Conservation (phyloP, 2,888 invertebrate species). For the Stenotaenia linearis region DNA sequence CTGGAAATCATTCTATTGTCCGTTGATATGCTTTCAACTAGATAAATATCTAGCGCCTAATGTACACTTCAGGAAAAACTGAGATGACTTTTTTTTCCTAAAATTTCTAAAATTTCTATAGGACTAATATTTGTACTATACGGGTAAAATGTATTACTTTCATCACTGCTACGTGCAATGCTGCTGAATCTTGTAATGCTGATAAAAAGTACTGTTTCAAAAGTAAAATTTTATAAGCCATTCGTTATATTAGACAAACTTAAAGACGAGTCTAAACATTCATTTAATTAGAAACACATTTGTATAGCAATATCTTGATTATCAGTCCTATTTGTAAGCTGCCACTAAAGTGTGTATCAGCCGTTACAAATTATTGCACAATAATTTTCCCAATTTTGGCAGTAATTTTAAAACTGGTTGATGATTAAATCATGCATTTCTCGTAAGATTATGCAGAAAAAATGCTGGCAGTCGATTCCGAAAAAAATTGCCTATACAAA, state of each 20-base stretch:
- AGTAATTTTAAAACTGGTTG: slow-evolving; percentile 20
- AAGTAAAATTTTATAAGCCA: not conserved
- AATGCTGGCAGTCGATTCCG: not conserved
- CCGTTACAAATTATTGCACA: slow-evolving; percentile 23
- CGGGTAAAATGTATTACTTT: not conserved
- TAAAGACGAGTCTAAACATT: slow-evolving; percentile 1
- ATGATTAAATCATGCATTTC: slow-evolving; percentile 18
- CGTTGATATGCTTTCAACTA: not conserved
- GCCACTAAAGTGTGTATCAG: not conserved
- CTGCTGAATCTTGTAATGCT: not conserved
- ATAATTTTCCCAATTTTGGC: not conserved
- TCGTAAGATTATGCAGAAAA: not conserved
- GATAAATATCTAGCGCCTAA: not conserved
- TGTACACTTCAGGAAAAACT: not conserved
- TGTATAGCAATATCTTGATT: slow-evolving; percentile 3
- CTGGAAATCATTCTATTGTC: not conserved
- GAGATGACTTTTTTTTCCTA: not conserved
- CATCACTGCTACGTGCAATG: not conserved
- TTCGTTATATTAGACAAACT: not conserved
- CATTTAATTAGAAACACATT: not conserved
- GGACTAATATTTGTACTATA: not conserved
- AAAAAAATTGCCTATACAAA: not conserved
- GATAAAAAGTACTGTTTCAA: not conserved
- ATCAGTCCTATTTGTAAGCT: slow-evolving; percentile 21
- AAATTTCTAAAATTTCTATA: not conserved